phyloP scores from a whole-genome alignment of 2,113 vertebrate species.

The Tetraodon nigroviridis region DNA sequence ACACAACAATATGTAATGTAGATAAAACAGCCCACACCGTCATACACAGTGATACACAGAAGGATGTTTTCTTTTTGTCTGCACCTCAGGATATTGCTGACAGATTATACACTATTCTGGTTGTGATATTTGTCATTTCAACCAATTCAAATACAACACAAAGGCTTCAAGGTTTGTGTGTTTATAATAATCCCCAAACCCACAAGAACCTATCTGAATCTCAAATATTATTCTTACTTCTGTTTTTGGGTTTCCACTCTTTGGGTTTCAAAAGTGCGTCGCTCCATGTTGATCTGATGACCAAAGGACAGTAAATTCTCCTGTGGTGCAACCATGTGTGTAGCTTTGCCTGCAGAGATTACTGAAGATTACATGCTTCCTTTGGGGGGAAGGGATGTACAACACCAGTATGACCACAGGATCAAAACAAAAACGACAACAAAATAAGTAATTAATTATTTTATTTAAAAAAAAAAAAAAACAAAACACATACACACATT shows the following conservation, averaged over 20 bases:
- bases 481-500: too few species aligned
- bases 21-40: neutral
- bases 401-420: neutral
- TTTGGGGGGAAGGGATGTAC: conserved; percentile 33
- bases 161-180: neutral
- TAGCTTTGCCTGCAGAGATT: conserved; percentile 54
- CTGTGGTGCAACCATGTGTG: conserved; percentile 43
- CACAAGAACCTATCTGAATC: too few species aligned
- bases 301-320: conserved; percentile 43
- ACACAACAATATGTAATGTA: neutral
- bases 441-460: too few species aligned
- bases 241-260: conserved; percentile 9
- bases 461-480: too few species aligned
- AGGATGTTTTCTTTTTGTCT: neutral
- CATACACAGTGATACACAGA: neutral
- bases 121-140: neutral
- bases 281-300: conserved; percentile 15
- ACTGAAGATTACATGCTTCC: conserved; percentile 64
- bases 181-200: too few species aligned
- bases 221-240: conserved; percentile 47
- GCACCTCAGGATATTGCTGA: conserved; percentile 44
- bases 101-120: neutral
- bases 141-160: neutral
- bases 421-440: neutral
- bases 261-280: conserved; percentile 31